Evolutionary conservation across 2,113 vertebrate species (phyloP).

Genomic region (Clarias gariepinus): DNA sequence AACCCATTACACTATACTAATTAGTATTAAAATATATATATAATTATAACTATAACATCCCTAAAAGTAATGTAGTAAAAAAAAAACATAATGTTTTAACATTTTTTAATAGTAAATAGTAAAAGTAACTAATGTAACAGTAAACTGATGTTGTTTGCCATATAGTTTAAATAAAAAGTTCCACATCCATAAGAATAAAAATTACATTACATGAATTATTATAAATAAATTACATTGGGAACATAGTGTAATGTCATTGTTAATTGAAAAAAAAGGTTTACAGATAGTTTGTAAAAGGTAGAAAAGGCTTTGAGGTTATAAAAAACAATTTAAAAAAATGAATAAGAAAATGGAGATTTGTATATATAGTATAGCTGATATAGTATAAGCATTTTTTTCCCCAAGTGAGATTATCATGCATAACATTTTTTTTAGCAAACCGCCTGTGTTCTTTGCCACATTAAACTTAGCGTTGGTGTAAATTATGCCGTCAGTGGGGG

Average conservation of each 20-base stretch:
- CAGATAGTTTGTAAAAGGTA: neutral
- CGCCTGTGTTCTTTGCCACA: neutral
- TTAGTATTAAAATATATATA: too few species aligned
- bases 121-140: too few species aligned
- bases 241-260: neutral
- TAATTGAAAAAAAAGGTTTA: neutral
- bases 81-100: too few species aligned
- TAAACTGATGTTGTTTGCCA: neutral
- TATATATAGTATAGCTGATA: neutral
- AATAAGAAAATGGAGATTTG: neutral
- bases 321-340: neutral
- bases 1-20: too few species aligned
- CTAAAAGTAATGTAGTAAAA: too few species aligned
- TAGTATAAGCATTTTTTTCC: neutral
- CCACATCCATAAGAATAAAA: neutral
- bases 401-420: neutral
- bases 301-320: neutral
- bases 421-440: neutral
- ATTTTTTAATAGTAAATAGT: too few species aligned
- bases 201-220: too few species aligned
- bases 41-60: too few species aligned
- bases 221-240: too few species aligned
- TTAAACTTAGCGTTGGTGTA: constrained; percentile 3
- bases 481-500: constrained; percentile 2
- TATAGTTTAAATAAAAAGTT: neutral